These are phyloP conservation scores for Drosophila kanapiae DNA, from an alignment of 1,140 invertebrate species.

Conservation along the genomic window DNA sequence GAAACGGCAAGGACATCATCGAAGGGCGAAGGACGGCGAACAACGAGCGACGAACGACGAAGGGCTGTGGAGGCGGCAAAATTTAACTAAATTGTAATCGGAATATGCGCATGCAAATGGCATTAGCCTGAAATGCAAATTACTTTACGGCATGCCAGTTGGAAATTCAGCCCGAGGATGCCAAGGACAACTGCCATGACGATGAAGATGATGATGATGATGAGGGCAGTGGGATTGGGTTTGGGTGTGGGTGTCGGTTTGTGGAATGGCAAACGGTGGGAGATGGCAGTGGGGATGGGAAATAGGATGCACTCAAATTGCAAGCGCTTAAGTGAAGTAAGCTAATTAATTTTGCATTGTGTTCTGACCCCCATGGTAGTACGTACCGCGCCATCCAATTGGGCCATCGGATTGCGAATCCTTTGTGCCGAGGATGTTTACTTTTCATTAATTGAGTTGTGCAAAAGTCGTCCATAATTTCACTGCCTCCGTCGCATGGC, in stretches of 20 bases:
- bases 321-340: conserved; percentile 81
- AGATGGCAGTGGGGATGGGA: neutral
- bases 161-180: conserved; percentile 35
- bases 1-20: conserved; percentile 52
- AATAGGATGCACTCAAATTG: conserved; percentile 78
- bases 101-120: conserved; percentile 83
- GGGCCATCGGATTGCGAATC: conserved; percentile 40
- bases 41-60: neutral
- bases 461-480: conserved; percentile 76
- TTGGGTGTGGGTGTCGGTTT: neutral
- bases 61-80: conserved; percentile 35
- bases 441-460: conserved; percentile 80
- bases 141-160: conserved; percentile 72
- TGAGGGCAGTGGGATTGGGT: neutral
- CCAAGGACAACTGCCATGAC: conserved; percentile 34
- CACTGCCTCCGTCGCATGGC: conserved; percentile 23
- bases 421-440: conserved; percentile 64
- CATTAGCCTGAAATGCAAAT: conserved; percentile 81
- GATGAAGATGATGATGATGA: conserved; percentile 14
- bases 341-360: conserved; percentile 84
- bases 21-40: neutral
- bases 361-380: conserved; percentile 34
- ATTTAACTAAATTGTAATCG: conserved; percentile 84
- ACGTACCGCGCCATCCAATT: conserved; percentile 14
- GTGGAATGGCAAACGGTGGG: neutral